phyloP scores from a whole-genome alignment of 53 echinoderm and acorn worm species.

The Luidia sarsii region DNA sequence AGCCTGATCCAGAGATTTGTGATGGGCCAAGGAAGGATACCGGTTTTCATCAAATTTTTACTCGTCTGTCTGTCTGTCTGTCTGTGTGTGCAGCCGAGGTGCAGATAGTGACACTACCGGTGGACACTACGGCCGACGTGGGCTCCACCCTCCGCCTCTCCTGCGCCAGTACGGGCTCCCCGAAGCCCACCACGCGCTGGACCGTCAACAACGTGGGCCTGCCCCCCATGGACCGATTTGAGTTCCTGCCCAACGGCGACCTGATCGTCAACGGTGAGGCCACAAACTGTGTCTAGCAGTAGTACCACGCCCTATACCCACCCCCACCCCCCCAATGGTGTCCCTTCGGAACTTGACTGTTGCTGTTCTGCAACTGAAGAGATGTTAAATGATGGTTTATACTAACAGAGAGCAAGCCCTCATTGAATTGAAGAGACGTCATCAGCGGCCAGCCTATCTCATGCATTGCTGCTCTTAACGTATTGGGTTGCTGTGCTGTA shows the following conservation, averaged over 20 bases:
- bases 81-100: constrained; percentile 71
- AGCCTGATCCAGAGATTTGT: too few relatives aligned
- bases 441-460: too few relatives aligned
- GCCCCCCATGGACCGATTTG: constrained; percentile 59
- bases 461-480: too few relatives aligned
- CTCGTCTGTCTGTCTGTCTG: too few relatives aligned
- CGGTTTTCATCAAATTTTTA: too few relatives aligned
- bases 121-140: constrained; percentile 51
- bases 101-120: constrained; percentile 69
- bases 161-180: constrained; percentile 88
- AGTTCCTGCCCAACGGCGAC: constrained; percentile 59
- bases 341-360: neutral
- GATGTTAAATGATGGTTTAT: too few relatives aligned
- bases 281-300: too few relatives aligned
- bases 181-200: constrained; percentile 82
- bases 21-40: too few relatives aligned
- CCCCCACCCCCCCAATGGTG: neutral
- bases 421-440: too few relatives aligned
- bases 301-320: neutral
- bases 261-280: constrained; percentile 79
- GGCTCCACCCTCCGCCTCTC: constrained; percentile 68
- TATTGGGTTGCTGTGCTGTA: too few relatives aligned
- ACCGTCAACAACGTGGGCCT: constrained; percentile 64
- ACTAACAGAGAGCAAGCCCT: too few relatives aligned
- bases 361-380: too few relatives aligned